phyloP scores from a whole-genome alignment of 1,140 invertebrate species.

The Aethina tumida region DNA sequence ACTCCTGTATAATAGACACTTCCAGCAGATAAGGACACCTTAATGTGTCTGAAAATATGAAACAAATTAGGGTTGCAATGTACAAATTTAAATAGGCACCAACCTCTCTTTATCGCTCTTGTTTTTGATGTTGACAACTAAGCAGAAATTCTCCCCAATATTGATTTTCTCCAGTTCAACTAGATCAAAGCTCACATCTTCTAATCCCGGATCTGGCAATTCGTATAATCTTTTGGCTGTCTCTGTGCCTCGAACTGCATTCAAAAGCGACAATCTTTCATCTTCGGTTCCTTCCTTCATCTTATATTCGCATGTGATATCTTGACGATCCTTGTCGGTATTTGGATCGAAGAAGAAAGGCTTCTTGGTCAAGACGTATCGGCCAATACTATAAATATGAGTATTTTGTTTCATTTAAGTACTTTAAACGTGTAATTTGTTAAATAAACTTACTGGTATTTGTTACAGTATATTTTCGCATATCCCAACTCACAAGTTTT shows the following conservation, averaged over 20 bases:
- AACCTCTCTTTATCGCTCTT: constrained; percentile 46
- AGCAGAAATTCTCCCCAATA: constrained; percentile 56
- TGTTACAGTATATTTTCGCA: constrained; percentile 54
- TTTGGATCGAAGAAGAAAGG: constrained; percentile 58
- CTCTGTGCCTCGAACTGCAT: constrained; percentile 52
- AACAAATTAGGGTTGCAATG: too few species aligned
- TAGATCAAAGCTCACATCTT: constrained; percentile 60
- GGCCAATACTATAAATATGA: constrained; percentile 51
- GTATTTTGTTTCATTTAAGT: neutral
- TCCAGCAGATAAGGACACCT: constrained; percentile 51
- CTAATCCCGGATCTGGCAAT: constrained; percentile 41
- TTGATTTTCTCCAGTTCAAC: constrained; percentile 55
- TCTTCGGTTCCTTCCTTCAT: constrained; percentile 55
- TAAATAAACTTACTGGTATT: constrained; percentile 30
- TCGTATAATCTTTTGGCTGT: constrained; percentile 55
- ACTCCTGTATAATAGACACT: constrained; percentile 73
- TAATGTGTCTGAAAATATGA: too few species aligned
- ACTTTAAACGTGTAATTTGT: neutral
- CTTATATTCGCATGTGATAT: constrained; percentile 67
- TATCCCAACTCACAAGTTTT: constrained; percentile 45
- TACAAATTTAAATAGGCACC: too few species aligned
- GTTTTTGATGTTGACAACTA: constrained; percentile 57
- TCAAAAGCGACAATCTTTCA: constrained; percentile 57
- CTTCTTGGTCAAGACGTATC: constrained; percentile 66
- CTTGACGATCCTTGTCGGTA: constrained; percentile 56